phyloP scores from a whole-genome alignment of 2,797 vertebrate genomes.

The Aselliscus stoliczkanus region DNA sequence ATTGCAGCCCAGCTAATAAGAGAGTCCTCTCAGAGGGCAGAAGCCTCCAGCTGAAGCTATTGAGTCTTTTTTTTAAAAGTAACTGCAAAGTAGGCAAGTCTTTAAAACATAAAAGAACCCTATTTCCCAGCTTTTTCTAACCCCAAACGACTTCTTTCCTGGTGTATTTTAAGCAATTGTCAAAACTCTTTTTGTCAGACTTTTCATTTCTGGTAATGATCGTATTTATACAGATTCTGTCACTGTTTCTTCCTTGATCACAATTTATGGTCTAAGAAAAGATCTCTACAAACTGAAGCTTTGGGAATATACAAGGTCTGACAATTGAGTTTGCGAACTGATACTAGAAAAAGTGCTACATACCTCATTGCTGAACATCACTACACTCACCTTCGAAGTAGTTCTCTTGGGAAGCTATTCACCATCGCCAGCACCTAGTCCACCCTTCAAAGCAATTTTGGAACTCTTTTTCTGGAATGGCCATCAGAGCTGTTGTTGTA shows the following conservation, averaged over 20 bases:
- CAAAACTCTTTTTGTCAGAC: constrained; percentile 32
- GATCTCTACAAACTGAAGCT: not conserved
- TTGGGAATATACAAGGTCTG: no score
- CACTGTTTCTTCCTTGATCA: constrained; percentile 46
- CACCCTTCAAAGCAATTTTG: no score
- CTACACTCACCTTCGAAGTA: no score
- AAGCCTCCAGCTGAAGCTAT: not conserved
- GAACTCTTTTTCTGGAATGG: no score
- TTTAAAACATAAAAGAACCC: not conserved
- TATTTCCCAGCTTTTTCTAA: not conserved
- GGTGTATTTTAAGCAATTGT: constrained; percentile 53
- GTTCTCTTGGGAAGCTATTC: no score
- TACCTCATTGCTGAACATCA: no score
- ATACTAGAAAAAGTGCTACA: no score
- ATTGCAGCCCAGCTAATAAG: not conserved
- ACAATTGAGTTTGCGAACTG: no score
- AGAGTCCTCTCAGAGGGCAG: not conserved
- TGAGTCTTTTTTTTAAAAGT: not conserved
- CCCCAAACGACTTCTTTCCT: constrained; percentile 1
- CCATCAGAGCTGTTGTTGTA: no score
- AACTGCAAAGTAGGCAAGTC: constrained; percentile 19
- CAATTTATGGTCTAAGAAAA: constrained; percentile 42
- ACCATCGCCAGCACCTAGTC: no score
- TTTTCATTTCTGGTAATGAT: constrained; percentile 53
- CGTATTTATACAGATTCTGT: constrained; percentile 3